Percentiles rank a stretch among this genome's conserved stretches.
These are phyloP conservation scores for Lasioglossum villosulum DNA, from an alignment of 2,888 invertebrate genomes.

Conservation along the genomic window DNA sequence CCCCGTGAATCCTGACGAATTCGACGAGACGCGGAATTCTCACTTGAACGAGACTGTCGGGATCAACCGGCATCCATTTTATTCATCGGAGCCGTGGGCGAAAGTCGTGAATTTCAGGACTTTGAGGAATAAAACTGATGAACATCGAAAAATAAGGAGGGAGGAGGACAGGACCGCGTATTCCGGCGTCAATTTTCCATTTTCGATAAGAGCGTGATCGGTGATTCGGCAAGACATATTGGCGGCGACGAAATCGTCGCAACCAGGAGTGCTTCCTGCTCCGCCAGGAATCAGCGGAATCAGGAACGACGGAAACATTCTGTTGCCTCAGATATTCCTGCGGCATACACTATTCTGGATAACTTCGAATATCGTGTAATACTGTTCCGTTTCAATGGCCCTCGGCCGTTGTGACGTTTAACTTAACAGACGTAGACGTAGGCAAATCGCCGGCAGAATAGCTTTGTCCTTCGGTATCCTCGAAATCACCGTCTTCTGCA, in stretches of 20 bases:
- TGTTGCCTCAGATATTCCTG: conserved; percentile 21
- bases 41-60: conserved; percentile 7
- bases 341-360: conserved; percentile 23
- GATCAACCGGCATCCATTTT: conserved; percentile 3
- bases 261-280: not conserved
- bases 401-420: conserved; percentile 12
- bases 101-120: conserved; percentile 17
- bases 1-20: conserved; percentile 28
- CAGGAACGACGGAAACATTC: conserved; percentile 28
- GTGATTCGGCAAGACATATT: conserved; percentile 1
- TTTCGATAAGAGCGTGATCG: conserved; percentile 5
- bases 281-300: not conserved
- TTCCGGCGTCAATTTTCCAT: conserved; percentile 6
- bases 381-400: conserved; percentile 14
- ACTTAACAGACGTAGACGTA: conserved; percentile 38
- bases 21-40: conserved; percentile 15
- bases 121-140: conserved; percentile 3
- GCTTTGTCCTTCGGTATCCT: not conserved
- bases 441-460: conserved; percentile 37
- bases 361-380: conserved; percentile 30
- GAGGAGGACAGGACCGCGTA: not conserved
- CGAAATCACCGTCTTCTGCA: not conserved
- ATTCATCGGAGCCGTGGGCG: not conserved
- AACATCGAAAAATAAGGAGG: not conserved
- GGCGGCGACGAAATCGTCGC: conserved; percentile 7